Evolutionary conservation across 2,797 vertebrate genomes (phyloP), one percentile per base, ranked within the genome.

Genomic region (Hephaestus fuliginosus): DNA sequence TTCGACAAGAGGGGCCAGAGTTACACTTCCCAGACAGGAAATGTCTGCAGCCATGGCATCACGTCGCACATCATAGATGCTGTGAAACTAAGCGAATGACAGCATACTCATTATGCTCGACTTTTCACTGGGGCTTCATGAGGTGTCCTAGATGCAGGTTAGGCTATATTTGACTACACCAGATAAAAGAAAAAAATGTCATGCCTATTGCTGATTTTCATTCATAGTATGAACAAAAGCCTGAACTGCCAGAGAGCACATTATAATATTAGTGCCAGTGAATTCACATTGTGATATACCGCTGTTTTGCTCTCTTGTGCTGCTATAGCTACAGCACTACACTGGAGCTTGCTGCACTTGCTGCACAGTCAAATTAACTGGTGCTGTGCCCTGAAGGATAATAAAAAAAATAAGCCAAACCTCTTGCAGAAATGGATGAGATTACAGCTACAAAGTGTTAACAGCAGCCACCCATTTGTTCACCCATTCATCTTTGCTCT

Each of bases 351-450:
- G 18, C 43, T 66, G 63, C 70, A 76, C 20, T 69, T 39, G 77
- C 49, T 85, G 30, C 30, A 33, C 53, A 72, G 28, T 80, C 72
- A 80, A 72, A 83, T 49, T 80, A 72, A 79, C 61, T 62, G 44
- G 3, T 57, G 46, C 53, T 55, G 20, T 70, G 39, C 46, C 67
- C 66, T 67, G 3, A 6, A 53, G 71, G 46, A 65, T 20, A 55
- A 55, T 60, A 81, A 78, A 46, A 55, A 63, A 81, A 78, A 46
- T 25, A 73, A 76, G 25, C 44, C 58, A 70, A 65, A 44, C 22
- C 15, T 78, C 20, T 43, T 39, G 7, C 30, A 81, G 65, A 82
- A 75, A 83, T 18, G 14, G 18, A 69, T 22, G 41, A 44, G 39
- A 73, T 60, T 52, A 65, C 56, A 22, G 61, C 65, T 76, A 62